A percentile compares a stretch with the other conserved stretches of the same genome.
Evolutionary conservation across 2,113 vertebrate genomes (phyloP).

Genomic region (Oreochromis niloticus): DNA sequence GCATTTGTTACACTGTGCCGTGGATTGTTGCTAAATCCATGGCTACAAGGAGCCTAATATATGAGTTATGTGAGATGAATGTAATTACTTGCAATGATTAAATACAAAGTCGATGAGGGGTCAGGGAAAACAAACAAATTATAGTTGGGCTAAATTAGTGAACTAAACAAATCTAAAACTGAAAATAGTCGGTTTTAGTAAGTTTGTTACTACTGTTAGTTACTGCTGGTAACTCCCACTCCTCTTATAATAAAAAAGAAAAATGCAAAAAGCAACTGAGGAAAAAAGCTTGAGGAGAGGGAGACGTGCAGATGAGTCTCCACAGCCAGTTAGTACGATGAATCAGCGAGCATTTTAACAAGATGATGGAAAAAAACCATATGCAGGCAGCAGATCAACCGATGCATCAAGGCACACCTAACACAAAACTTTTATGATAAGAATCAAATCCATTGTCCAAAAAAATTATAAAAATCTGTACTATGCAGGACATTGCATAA

Average conservation of each 20-base stretch:
- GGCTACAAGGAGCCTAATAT: not conserved
- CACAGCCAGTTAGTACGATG: not conserved
- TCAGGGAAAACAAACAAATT: not conserved
- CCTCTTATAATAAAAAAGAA: not conserved
- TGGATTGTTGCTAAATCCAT: not conserved
- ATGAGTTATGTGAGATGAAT: not conserved
- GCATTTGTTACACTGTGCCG: not conserved
- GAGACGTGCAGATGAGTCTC: not conserved
- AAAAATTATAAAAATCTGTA: not conserved
- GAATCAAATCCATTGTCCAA: not conserved
- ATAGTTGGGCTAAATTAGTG: not conserved
- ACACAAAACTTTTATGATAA: not conserved
- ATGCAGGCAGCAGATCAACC: not conserved
- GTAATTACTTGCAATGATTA: not conserved
- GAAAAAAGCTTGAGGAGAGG: not conserved
- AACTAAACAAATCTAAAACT: not conserved
- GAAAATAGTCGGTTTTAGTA: not conserved
- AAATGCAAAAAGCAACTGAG: not conserved
- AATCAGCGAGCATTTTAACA: not conserved
- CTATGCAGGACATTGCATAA: not conserved
- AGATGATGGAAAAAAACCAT: not conserved
- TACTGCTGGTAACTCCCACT: not conserved
- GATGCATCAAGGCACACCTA: not conserved
- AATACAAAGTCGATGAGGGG: not conserved
- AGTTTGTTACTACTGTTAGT: not conserved